Percentiles rank a stretch among this genome's conserved stretches.
Evolutionary conservation across 92 coral and sea anemone genomes (phyloP).

Genomic region (Siderastrea siderea): DNA sequence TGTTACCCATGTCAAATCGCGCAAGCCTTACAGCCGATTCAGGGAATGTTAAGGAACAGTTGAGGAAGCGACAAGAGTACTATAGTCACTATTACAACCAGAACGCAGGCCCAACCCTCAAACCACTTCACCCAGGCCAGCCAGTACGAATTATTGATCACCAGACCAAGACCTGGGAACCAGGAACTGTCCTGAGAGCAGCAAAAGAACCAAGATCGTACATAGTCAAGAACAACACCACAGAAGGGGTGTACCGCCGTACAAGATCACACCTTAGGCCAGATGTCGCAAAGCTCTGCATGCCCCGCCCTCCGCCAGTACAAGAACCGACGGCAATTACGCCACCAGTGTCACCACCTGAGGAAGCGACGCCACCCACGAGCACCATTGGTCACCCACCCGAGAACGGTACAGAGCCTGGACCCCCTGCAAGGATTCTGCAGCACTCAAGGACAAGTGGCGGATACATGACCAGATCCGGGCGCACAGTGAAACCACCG

Average conservation of each 20-base stretch:
- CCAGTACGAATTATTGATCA: conserved; percentile 51
- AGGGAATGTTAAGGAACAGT: neutral
- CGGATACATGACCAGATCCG: no score
- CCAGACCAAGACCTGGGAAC: conserved; percentile 69
- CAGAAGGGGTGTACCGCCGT: conserved; percentile 65
- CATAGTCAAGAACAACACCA: conserved; percentile 52
- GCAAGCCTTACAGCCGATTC: conserved; percentile 20
- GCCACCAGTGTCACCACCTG: no score
- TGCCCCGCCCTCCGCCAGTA: conserved; percentile 23
- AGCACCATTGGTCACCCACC: no score
- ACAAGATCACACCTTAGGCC: conserved; percentile 58
- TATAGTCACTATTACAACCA: neutral
- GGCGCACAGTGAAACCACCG: no score
- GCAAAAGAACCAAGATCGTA: conserved; percentile 66
- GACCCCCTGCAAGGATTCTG: no score
- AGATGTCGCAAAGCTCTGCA: neutral
- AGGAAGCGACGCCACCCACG: no score
- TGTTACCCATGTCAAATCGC: conserved; percentile 29
- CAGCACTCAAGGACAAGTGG: no score
- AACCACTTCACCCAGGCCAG: conserved; percentile 48
- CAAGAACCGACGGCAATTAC: conserved; percentile 43
- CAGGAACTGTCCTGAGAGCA: no score
- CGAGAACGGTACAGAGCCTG: no score
- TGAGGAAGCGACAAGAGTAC: neutral
- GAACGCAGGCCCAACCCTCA: conserved; percentile 27